Conservation (phyloP, 2,797 vertebrate species). For the Lates japonicus region DNA sequence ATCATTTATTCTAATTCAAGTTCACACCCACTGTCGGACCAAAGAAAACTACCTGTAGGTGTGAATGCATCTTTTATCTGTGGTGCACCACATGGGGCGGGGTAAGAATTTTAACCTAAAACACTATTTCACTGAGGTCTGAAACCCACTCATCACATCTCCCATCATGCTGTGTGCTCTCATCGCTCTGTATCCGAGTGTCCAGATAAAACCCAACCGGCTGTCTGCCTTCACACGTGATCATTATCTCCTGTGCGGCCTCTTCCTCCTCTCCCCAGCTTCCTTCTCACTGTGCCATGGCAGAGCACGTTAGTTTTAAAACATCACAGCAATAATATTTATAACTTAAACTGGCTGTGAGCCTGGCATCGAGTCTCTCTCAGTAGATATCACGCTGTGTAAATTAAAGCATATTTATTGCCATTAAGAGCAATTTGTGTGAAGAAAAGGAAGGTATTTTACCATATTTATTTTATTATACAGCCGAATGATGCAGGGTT, state of each 20-base stretch:
- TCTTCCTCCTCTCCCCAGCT: not conserved
- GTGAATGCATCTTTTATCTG: slow-evolving; percentile 1
- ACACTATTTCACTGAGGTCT: not conserved
- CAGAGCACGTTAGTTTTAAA: slow-evolving; percentile 24
- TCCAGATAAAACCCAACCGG: slow-evolving; percentile 7
- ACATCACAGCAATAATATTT: slow-evolving; percentile 56
- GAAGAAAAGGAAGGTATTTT: slow-evolving; percentile 26
- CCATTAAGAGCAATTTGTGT: slow-evolving; percentile 28
- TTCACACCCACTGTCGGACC: slow-evolving; percentile 27
- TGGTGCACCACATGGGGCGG: not conserved
- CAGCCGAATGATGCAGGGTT: slow-evolving; percentile 44
- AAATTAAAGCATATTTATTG: slow-evolving; percentile 30
- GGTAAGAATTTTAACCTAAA: not conserved
- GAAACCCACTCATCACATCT: not conserved
- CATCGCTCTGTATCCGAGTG: slow-evolving; percentile 15
- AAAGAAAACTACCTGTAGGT: slow-evolving; percentile 35
- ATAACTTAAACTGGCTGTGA: slow-evolving; percentile 38
- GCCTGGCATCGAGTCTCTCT: not conserved
- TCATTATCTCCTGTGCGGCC: not conserved
- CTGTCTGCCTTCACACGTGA: slow-evolving; percentile 50
- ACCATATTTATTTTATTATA: slow-evolving; percentile 70
- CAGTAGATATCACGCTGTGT: slow-evolving; percentile 19
- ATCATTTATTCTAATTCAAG: not conserved
- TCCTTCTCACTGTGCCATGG: slow-evolving; percentile 49
- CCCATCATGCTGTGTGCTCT: slow-evolving; percentile 16